A percentile compares a stretch with the other conserved stretches of the same genome.
These are phyloP conservation scores for Mya arenaria DNA, from an alignment of 1,140 invertebrate genomes.

Conservation along the genomic window DNA sequence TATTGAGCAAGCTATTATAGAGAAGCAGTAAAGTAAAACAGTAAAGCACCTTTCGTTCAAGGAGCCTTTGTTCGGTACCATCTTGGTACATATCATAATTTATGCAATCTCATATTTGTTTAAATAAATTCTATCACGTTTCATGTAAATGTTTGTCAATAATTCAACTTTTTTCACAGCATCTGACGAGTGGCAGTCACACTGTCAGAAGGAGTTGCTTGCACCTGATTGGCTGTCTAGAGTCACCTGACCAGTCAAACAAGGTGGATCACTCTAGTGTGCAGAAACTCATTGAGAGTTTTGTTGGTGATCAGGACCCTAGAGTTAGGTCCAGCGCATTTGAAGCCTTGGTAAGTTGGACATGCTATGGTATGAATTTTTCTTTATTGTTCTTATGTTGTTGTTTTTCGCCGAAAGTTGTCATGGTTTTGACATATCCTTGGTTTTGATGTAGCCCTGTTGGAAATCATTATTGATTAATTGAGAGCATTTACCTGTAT, in stretches of 20 bases:
- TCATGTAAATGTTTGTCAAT: neutral
- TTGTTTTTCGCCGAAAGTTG: too few relatives aligned
- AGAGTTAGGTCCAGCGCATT: slow-evolving; percentile 94
- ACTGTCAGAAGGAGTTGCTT: slow-evolving; percentile 90
- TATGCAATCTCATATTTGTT: too few relatives aligned
- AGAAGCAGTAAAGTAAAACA: too few relatives aligned
- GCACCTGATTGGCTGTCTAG: slow-evolving; percentile 84
- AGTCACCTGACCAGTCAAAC: slow-evolving; percentile 11
- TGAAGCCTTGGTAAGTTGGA: slow-evolving; percentile 88
- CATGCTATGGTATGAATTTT: neutral
- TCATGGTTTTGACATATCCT: neutral
- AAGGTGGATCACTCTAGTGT: slow-evolving; percentile 16
- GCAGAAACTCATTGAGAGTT: slow-evolving; percentile 67
- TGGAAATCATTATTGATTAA: neutral
- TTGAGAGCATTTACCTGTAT: neutral
- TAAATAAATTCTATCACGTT: neutral
- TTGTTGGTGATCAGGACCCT: slow-evolving; percentile 88
- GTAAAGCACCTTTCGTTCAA: too few relatives aligned
- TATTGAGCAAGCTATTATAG: too few relatives aligned
- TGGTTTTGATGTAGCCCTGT: too few relatives aligned
- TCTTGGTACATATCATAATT: too few relatives aligned
- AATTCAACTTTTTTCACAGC: slow-evolving; percentile 80
- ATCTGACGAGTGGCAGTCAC: slow-evolving; percentile 88
- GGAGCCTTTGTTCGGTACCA: too few relatives aligned
- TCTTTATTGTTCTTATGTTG: too few relatives aligned